These are phyloP conservation scores for Teleogryllus oceanicus DNA, from an alignment of 2,888 invertebrate species.

Conservation along the genomic window DNA sequence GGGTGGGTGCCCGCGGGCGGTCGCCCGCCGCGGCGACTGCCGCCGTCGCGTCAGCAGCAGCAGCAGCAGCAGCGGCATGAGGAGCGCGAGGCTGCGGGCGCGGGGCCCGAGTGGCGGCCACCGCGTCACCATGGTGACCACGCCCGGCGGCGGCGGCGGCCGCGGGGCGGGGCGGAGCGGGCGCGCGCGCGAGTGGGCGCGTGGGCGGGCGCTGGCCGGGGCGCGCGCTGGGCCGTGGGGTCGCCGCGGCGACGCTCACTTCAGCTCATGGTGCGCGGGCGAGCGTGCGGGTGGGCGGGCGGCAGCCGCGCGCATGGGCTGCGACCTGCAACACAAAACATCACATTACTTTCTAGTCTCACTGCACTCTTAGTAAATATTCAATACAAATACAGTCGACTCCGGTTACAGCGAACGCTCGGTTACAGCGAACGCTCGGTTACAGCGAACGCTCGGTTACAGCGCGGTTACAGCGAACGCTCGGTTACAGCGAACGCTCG, in stretches of 20 bases:
- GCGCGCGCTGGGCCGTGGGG: background rate
- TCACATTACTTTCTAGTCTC: too few relatives aligned
- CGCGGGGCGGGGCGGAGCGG: background rate
- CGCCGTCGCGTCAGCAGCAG: background rate
- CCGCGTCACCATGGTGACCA: background rate
- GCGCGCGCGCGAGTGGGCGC: background rate
- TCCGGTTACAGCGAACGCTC: too few relatives aligned
- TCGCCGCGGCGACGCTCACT: background rate
- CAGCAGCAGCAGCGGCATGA: background rate
- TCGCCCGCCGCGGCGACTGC: background rate
- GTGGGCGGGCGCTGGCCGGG: background rate
- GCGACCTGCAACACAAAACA: too few relatives aligned
- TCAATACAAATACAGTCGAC: too few relatives aligned
- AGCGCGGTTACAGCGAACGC: too few relatives aligned
- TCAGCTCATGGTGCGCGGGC: slow-evolving; percentile 7
- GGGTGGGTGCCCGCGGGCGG: background rate
- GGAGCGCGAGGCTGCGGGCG: background rate
- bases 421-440: too few relatives aligned
- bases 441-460: too few relatives aligned
- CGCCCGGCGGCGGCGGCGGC: background rate
- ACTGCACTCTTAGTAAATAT: too few relatives aligned
- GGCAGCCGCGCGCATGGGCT: background rate
- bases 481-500: too few relatives aligned
- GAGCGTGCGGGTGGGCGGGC: background rate
- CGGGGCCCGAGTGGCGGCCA: background rate